Evolutionary conservation across 2,888 invertebrate genomes (phyloP), one percentile per base, ranked within the genome.

Genomic region (Osedax fenrisi): DNA sequence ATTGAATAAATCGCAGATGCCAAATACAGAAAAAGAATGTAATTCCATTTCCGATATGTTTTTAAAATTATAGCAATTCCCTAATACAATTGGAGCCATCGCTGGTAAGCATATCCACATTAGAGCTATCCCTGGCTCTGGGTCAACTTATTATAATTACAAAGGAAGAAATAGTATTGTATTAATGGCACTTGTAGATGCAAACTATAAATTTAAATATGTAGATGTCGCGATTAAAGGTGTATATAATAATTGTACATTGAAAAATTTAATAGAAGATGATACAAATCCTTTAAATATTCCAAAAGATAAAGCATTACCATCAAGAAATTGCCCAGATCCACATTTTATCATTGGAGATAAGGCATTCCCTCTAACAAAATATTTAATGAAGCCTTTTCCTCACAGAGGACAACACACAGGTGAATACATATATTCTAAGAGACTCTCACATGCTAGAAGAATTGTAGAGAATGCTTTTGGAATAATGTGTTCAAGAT

Each of bases 171-270:
- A 25, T 27, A 71, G 71, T 22, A 72, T 76, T 5, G 75, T 76
- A 10, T 23, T 76, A 27, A n/a, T 76, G 26, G 76, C 75, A 23
- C 13, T 76, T 17, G 75, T 76, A 3, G 75, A 76, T 24, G 75
- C 72, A n/a, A 59, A 76, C 59, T 72, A 76, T 27, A 23, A 13
- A 13, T 21, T 64, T 25, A 64, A 23, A 64, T 64, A 64, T n/a
- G 76, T 78, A 5, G 74, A 77, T 70, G 76, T 78, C 17, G 78
- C 78, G 21, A 59, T 72, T n/a, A 64, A 75, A 22, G 78, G 78
- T 21, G 69, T 68, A 17, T 61, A 71, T 26, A 78, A 78, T 72
- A 75, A 68, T 41, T 78, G 78, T n/a, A 76, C 78, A 2, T 77
- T 76, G 25, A n/a, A 25, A 10, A 27, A 70, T 17, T 78, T 71